A percentile compares a stretch with the other conserved stretches of the same genome.
phyloP scores from a whole-genome alignment of 2,113 vertebrate species.

The Corythaeola cristata region DNA sequence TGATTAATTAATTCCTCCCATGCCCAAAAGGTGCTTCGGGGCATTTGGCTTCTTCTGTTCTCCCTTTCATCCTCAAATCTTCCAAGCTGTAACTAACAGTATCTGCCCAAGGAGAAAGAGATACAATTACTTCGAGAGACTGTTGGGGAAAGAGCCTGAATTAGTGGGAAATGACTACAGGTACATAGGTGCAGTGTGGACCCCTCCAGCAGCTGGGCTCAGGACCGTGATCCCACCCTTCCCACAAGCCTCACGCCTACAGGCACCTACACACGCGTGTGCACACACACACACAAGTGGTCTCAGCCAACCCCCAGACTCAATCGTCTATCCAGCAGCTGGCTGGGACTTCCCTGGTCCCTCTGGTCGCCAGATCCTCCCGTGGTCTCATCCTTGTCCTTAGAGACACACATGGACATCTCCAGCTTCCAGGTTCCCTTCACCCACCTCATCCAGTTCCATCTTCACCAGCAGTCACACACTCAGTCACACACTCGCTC shows the following conservation, averaged over 20 bases:
- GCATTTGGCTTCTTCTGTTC: neutral
- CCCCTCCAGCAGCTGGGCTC: neutral
- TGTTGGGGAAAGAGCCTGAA: neutral
- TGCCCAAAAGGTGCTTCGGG: neutral
- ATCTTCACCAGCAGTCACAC: neutral
- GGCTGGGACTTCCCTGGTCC: neutral
- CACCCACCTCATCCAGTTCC: neutral
- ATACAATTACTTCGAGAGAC: neutral
- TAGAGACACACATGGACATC: neutral
- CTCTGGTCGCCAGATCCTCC: neutral
- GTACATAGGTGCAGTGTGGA: rapidly evolving
- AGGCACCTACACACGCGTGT: neutral
- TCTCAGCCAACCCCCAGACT: neutral
- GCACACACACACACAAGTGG: neutral
- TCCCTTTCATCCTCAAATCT: neutral
- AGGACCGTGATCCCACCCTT: neutral
- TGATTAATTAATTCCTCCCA: neutral
- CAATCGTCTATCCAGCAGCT: neutral
- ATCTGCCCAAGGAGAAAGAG: neutral
- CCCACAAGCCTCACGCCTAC: neutral
- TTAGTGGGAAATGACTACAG: neutral
- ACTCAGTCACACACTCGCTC: neutral
- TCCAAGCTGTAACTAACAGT: neutral
- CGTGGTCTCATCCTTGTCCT: neutral
- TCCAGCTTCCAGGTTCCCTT: neutral